phyloP scores from a whole-genome alignment of 2,888 invertebrate species.

The Cosmia pyralina region DNA sequence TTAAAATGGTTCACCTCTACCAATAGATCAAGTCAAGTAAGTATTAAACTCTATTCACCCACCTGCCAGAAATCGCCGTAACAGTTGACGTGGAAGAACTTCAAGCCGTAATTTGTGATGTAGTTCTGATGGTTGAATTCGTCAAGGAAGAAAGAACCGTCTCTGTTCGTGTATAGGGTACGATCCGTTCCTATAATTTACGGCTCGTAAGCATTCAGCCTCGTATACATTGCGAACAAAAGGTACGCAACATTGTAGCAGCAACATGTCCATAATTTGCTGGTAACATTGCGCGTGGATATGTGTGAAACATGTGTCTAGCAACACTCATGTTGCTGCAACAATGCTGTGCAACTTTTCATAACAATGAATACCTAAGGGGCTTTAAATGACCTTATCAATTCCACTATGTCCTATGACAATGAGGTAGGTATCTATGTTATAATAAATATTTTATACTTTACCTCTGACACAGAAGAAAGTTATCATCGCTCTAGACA shows the following conservation, averaged over 20 bases:
- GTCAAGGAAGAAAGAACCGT: conserved; percentile 77
- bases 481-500: conserved; percentile 74
- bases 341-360: neutral
- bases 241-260: too few relatives aligned
- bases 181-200: conserved; percentile 70
- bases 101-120: conserved; percentile 72
- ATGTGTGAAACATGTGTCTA: neutral
- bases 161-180: conserved; percentile 72
- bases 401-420: too few relatives aligned
- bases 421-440: too few relatives aligned
- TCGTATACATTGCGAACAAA: neutral
- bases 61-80: conserved; percentile 74
- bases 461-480: conserved; percentile 79
- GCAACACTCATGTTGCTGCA: neutral
- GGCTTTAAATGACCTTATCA: neutral
- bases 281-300: neutral
- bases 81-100: conserved; percentile 74
- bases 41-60: conserved; percentile 15
- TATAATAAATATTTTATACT: neutral
- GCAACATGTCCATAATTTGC: neutral
- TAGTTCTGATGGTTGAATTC: conserved; percentile 82
- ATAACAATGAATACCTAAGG: neutral
- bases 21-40: neutral
- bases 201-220: neutral
- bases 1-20: too few relatives aligned